Evolutionary conservation across 2,797 vertebrate genomes (phyloP), one percentile per base, ranked within the genome.

Genomic region (Cyprinodon diabolis): DNA sequence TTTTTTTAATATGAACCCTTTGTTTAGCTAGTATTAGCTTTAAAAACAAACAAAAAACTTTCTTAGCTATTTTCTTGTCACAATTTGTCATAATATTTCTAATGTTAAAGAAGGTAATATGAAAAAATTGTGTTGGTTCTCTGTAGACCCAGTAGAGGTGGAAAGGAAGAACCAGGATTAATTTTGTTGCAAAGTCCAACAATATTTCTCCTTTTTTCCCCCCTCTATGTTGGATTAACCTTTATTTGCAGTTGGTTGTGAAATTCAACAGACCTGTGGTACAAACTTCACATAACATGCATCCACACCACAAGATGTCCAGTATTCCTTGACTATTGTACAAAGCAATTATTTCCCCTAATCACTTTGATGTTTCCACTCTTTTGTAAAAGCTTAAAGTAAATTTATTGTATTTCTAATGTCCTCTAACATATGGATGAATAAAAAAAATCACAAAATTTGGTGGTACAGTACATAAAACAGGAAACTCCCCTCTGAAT

Each of bases 181-280:
- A 60, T 60, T 40, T 19, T 12, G 19, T 30, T 12, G 49, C 65
- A 56, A 55, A 69, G 51, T 69, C 37, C 15, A 14, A 37, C 23
- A 49, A 17, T 21, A 55, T 68, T 37, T 40, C 12, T 43, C 19
- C 21, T 12, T 68, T 35, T 30, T 25, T 4, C 19, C 4, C 7
- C 12, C 25, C 9, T 49, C 25, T 66, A 35, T 78, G n/a, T 89
- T 86, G 86, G 76, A 84, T 75, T 45, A 83, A 72, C 68, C 60
- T 62, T 71, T 63, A 88, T 80, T 86, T 74, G 72, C 52, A 48
- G 57, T 66, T 77, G 76, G 90, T 87, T 89, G 90, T 88, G 88
- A 90, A 89, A 91, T 93, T 92, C 87, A 88, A 4, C 89, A 78
- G 89, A 62, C 65, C 13, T n/a, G 68, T 73, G 89, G 79, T 56